Evolutionary conservation across 2,113 vertebrate genomes (phyloP), one percentile per base, ranked within the genome.

Genomic region (Ochotona princeps): DNA sequence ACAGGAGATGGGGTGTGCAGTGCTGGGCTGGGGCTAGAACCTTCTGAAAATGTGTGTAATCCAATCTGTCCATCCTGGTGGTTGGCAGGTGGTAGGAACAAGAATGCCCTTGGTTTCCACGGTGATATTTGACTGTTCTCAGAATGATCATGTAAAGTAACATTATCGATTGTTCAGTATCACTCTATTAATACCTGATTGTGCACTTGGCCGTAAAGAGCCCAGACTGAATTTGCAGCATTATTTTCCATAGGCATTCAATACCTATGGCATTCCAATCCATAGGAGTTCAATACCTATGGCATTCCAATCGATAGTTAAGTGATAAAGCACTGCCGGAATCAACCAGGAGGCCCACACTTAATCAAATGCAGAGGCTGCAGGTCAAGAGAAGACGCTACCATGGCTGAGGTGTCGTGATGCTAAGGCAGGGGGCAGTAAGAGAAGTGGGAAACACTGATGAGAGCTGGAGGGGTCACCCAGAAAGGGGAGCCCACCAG

Each of bases 131-230:
- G 70, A 38, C 32, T 75, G 2, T 69, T 79, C 94, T 84, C 44
- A 32, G 30, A 79, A 25, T 79, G 17, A 69, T 54, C 83, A 73
- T 51, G 60, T 65, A 74, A 84, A 81, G 20, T 74, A 86, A 90
- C n/a, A 73, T 66, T 61, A 75, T 44, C 65, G 78, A 80, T 63
- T 79, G 20, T 82, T 85, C 81, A 38, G 23, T 67, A 80, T 60
- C 85, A 88, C 47, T 86, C 88, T 83, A 61, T 90, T 88, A 67
- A 72, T 74, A 60, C 44, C 72, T 83, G 72, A 9, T 30, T 54
- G 57, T 51, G 14, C 23, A 32, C 38, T 60, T 82, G 70, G 67
- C 38, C 47, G 49, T 51, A 90, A 79, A 84, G 67, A 91, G 35
- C 23, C 69, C 73, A 44, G 49, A 1, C 73, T 75, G 90, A 85